Evolutionary conservation across 2,113 vertebrate species (phyloP).

Genomic region (Hippocampus abdominalis): DNA sequence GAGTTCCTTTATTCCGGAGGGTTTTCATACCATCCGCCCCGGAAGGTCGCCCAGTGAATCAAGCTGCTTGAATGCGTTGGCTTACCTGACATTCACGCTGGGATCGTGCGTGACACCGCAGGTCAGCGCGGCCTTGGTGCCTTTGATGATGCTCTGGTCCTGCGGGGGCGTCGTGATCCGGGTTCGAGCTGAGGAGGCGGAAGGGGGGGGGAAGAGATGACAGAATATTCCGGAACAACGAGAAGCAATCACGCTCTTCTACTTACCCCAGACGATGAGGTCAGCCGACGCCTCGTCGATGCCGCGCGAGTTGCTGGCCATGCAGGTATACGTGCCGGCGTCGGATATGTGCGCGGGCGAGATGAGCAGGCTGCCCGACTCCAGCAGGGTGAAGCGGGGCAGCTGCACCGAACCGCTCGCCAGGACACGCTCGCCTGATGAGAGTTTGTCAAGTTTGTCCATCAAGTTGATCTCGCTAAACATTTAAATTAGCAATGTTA

Average conservation of each 20-base stretch:
- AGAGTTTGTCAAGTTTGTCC: neutral
- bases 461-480: too few relatives aligned
- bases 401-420: slow-evolving; percentile 94
- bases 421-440: slow-evolving; percentile 84
- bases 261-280: slow-evolving; percentile 92
- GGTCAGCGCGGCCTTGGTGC: slow-evolving; percentile 90
- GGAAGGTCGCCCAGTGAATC: neutral
- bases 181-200: slow-evolving; percentile 79
- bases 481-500: too few relatives aligned
- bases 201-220: neutral
- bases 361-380: slow-evolving; percentile 91
- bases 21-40: neutral
- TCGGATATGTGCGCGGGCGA: slow-evolving; percentile 87
- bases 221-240: neutral
- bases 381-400: slow-evolving; percentile 89
- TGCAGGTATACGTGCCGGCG: slow-evolving; percentile 86
- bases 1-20: neutral
- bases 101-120: slow-evolving; percentile 91
- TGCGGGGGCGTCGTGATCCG: slow-evolving; percentile 86
- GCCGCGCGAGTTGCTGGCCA: slow-evolving; percentile 93
- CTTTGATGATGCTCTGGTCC: slow-evolving; percentile 97
- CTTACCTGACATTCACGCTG: slow-evolving; percentile 84
- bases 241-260: neutral
- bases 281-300: slow-evolving; percentile 88
- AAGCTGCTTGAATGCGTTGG: neutral